Base-by-base conservation (phyloP, 1,140 invertebrate species). In the Drosophila eugracilis region DNA sequence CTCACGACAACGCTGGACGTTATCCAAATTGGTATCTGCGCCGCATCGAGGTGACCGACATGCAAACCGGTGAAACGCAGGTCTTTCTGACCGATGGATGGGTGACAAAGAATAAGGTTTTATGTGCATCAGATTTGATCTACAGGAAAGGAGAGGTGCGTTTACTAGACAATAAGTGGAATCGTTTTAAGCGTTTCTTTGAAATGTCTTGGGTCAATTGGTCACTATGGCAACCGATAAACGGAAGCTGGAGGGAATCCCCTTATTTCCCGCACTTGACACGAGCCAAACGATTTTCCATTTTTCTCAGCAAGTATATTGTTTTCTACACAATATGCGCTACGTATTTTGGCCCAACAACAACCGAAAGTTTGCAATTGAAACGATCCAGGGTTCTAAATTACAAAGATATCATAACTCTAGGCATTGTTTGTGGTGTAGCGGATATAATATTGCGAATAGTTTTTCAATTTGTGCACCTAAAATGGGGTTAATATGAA, bases 21-120 rank as follows among this genome's bases (percentile, higher is more conserved):
- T 79, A 59, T 65, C 80, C 80, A 2, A 73, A 36, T 15, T 84
- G 80, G 80, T 84, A 21, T 26, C 5, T 84, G 17, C 22, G 41
- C 0, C 21, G 62, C 19, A 47, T 84, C 17, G 72, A 75, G 10
- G 5, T 84, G 1, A 28, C 24, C 12, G 80, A 84, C n/a, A 5
- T 85, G 0, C 66, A 84, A 19, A 52, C 54, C 5, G 28, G 52
- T 0, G 4, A 73, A 7, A 45, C 41, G 15, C 80, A 84, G 34
- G n/a, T 73, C 0, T 84, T 84, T 5, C 1, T 67, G 0, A 57
- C 66, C 0, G 22, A 12, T 0, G 22, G 50, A 14, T 84, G 80
- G 80, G 19, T 84, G 6, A 55, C n/a, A 1, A 0, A 42, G 0
- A 67, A 65, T 5, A 36, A 37, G 1, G 5, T 85, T 0, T 12